Conservation (phyloP, 2,797 vertebrate species). For the Squalus acanthias region DNA sequence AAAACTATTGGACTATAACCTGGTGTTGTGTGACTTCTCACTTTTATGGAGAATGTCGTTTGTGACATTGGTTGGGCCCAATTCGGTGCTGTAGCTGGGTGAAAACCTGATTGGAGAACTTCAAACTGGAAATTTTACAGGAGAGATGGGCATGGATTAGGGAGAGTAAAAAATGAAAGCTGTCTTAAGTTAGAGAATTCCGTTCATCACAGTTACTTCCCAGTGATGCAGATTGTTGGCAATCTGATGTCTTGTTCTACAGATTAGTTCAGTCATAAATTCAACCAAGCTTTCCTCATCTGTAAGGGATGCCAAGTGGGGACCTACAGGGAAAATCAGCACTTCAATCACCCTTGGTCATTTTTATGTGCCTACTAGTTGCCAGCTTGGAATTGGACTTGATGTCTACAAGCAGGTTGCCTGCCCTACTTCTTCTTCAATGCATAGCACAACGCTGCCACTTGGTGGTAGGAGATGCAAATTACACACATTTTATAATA, state of each 20-base stretch:
- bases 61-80: background rate
- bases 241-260: background rate
- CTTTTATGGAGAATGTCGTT: background rate
- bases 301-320: background rate
- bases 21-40: too few species aligned
- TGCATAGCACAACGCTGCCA: background rate
- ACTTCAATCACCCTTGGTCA: background rate
- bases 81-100: background rate
- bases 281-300: background rate
- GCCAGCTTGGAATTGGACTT: background rate
- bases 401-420: background rate
- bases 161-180: background rate
- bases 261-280: background rate
- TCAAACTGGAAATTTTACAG: background rate
- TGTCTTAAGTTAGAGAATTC: background rate
- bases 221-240: background rate
- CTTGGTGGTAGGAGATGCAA: background rate
- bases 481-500: background rate
- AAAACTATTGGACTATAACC: too few species aligned
- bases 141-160: background rate
- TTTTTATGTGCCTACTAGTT: background rate
- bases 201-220: background rate
- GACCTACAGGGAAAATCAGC: background rate
- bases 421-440: background rate
- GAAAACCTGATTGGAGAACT: background rate